Conservation (phyloP, 2,797 vertebrate species). For the Hyperoplus immaculatus region DNA sequence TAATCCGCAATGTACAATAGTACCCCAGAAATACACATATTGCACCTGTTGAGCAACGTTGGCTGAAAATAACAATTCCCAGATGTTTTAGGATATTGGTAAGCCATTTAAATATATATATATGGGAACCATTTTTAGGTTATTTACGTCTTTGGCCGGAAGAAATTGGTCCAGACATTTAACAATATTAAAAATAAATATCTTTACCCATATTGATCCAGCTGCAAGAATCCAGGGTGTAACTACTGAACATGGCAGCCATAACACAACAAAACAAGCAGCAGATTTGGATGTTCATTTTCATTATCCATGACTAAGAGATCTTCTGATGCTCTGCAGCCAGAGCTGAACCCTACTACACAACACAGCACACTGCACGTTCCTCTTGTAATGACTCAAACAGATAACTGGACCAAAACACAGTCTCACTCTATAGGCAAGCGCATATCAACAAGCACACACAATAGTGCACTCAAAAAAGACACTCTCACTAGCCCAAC, state of each 20-base stretch:
- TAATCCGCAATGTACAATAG: neutral
- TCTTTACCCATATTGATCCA: neutral
- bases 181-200: neutral
- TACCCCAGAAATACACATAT: neutral
- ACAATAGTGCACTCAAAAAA: conserved; percentile 77
- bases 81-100: neutral
- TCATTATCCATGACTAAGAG: conserved; percentile 38
- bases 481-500: conserved; percentile 74
- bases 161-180: neutral
- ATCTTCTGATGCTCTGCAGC: conserved; percentile 21
- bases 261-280: conserved; percentile 4
- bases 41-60: neutral
- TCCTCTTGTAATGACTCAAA: conserved; percentile 63
- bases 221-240: neutral
- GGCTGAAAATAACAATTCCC: neutral
- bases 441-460: conserved; percentile 73
- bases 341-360: conserved; percentile 32
- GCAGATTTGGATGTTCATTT: conserved; percentile 8
- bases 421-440: conserved; percentile 63
- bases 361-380: conserved; percentile 17
- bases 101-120: neutral
- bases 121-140: neutral
- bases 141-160: neutral
- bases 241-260: neutral
- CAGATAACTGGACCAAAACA: conserved; percentile 71